phyloP scores from a whole-genome alignment of 2,113 vertebrate genomes.

The Neopipo cinnamomea region DNA sequence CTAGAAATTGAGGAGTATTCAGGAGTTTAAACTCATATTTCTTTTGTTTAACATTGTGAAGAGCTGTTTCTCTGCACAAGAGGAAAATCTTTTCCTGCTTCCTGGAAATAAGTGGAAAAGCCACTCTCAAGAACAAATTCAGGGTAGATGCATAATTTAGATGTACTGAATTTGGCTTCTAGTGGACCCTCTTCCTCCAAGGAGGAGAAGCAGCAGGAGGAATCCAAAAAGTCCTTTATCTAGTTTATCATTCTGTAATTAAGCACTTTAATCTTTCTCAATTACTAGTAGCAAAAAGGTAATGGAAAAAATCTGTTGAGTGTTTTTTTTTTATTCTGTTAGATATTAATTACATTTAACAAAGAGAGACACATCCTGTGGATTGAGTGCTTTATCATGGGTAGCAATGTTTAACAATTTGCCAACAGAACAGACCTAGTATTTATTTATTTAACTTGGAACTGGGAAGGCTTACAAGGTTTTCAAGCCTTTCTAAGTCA shows the following conservation, averaged over 20 bases:
- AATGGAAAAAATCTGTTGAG: neutral
- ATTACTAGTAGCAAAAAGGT: neutral
- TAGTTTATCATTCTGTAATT: neutral
- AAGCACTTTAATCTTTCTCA: neutral
- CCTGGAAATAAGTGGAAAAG: neutral
- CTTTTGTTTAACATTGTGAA: neutral
- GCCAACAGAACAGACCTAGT: neutral
- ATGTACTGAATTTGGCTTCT: neutral
- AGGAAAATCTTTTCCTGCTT: neutral
- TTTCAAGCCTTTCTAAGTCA: neutral
- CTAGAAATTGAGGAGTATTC: neutral
- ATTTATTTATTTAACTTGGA: neutral
- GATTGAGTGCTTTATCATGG: neutral
- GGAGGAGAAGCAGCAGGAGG: neutral
- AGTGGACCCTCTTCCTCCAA: neutral
- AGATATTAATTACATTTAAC: neutral
- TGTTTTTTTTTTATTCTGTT: neutral
- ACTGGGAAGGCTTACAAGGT: neutral
- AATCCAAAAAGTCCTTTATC: neutral
- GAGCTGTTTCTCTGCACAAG: neutral
- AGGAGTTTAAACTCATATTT: neutral
- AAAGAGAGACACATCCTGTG: neutral
- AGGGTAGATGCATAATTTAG: neutral
- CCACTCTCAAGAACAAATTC: neutral
- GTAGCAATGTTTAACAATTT: neutral